A percentile compares a stretch with the other conserved stretches of the same genome.
Evolutionary conservation across 2,888 invertebrate species (phyloP).

Genomic region (Chloroclystis v-ata): DNA sequence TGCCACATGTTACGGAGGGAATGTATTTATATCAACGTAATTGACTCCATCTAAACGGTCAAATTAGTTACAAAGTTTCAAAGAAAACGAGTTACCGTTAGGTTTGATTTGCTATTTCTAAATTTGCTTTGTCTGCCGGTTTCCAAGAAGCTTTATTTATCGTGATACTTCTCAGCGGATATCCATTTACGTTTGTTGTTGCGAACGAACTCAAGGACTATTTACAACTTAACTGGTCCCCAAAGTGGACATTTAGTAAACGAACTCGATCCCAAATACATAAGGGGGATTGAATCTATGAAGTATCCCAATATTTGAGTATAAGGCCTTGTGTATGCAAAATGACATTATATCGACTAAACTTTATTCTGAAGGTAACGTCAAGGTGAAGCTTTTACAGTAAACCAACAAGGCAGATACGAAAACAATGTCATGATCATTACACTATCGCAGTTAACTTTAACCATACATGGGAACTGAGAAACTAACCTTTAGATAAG

Average conservation of each 20-base stretch:
- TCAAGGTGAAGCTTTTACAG: too few species aligned
- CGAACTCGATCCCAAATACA: not conserved
- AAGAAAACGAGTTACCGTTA: slow-evolving; percentile 3
- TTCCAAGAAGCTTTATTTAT: slow-evolving; percentile 45
- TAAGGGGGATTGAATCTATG: not conserved
- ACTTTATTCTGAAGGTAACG: too few species aligned
- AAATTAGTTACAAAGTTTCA: not conserved
- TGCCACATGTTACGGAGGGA: not conserved
- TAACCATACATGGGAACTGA: slow-evolving; percentile 7
- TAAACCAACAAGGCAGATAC: slow-evolving; percentile 12
- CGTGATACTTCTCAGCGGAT: slow-evolving; percentile 40
- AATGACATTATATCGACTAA: too few species aligned
- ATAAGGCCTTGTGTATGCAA: too few species aligned
- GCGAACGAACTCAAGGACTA: slow-evolving; percentile 44
- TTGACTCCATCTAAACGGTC: slow-evolving; percentile 7
- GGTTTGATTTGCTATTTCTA: slow-evolving; percentile 16
- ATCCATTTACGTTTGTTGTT: slow-evolving; percentile 53
- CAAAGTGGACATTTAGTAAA: not conserved
- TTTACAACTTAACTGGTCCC: slow-evolving; percentile 3
- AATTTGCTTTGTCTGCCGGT: slow-evolving; percentile 30
- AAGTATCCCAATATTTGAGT: too few species aligned
- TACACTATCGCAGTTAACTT: slow-evolving; percentile 1
- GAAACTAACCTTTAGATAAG: slow-evolving; percentile 13
- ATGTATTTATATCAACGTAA: not conserved
- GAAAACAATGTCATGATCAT: slow-evolving; percentile 4